phyloP scores from a whole-genome alignment of 2,113 vertebrate species.

The Amia ocellicauda region DNA sequence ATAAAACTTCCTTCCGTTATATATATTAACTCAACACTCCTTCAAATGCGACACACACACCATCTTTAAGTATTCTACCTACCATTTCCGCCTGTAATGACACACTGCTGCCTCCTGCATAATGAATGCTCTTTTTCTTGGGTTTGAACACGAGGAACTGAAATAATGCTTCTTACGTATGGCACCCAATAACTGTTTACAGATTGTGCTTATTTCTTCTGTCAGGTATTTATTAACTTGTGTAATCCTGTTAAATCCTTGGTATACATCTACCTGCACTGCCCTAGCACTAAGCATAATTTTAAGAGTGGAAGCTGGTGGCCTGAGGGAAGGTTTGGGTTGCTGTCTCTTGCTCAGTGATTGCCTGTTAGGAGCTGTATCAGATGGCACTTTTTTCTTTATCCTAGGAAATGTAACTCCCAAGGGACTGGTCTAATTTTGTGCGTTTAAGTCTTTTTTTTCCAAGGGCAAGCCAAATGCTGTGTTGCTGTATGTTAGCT shows the following conservation, averaged over 20 bases:
- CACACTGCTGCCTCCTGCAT: background rate
- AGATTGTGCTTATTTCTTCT: background rate
- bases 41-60: no score
- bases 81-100: background rate
- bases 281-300: background rate
- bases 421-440: constrained; percentile 48
- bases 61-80: background rate
- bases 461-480: constrained; percentile 46
- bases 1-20: no score
- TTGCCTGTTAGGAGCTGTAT: constrained; percentile 41
- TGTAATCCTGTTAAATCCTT: background rate
- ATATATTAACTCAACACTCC: no score
- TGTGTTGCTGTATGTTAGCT: background rate
- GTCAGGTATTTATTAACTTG: background rate
- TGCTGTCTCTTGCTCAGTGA: constrained; percentile 17
- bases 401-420: constrained; percentile 43
- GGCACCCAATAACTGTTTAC: background rate
- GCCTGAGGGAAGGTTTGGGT: constrained; percentile 41
- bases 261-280: background rate
- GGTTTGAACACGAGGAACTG: background rate
- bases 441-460: constrained; percentile 48
- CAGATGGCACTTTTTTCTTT: constrained; percentile 9
- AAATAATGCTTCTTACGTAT: background rate
- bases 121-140: background rate
- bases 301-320: constrained; percentile 26